A percentile compares a stretch with the other conserved stretches of the same genome.
Conservation (phyloP, 2,888 invertebrate species). For the Adelognathus sp. region DNA sequence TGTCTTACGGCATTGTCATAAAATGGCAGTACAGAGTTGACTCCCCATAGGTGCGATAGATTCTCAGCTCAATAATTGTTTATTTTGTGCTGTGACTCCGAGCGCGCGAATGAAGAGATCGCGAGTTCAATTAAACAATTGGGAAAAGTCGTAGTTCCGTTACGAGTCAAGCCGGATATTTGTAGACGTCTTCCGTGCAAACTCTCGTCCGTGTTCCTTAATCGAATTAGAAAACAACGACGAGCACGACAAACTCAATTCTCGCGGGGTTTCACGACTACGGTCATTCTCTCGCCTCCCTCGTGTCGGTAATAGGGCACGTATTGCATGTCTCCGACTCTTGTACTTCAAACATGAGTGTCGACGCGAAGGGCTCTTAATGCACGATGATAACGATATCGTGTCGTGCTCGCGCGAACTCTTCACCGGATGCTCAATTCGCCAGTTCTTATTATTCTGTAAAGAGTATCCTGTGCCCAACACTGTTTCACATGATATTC, state of each 20-base stretch:
- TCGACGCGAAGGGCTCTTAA: background rate
- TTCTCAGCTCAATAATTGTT: no score
- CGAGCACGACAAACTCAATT: background rate
- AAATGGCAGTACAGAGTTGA: no score
- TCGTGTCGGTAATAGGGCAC: background rate
- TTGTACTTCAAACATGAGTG: background rate
- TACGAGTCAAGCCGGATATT: no score
- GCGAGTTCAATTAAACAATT: no score
- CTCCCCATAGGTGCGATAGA: no score
- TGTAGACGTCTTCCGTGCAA: no score
- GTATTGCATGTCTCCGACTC: background rate
- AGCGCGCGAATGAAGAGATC: no score
- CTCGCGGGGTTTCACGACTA: background rate
- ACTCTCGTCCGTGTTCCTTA: background rate
- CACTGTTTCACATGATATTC: background rate
- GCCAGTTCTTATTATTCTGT: background rate
- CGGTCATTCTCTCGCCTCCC: background rate
- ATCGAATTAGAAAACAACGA: background rate
- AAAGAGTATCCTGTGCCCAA: background rate
- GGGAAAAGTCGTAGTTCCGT: no score
- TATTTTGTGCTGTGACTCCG: no score
- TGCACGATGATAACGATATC: background rate
- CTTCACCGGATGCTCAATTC: background rate
- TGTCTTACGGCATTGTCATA: no score
- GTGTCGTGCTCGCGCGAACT: background rate